Percentiles rank a stretch among this genome's conserved stretches.
These are phyloP conservation scores for Drosophila buzzatii DNA, from an alignment of 2,888 invertebrate species.

Conservation along the genomic window DNA sequence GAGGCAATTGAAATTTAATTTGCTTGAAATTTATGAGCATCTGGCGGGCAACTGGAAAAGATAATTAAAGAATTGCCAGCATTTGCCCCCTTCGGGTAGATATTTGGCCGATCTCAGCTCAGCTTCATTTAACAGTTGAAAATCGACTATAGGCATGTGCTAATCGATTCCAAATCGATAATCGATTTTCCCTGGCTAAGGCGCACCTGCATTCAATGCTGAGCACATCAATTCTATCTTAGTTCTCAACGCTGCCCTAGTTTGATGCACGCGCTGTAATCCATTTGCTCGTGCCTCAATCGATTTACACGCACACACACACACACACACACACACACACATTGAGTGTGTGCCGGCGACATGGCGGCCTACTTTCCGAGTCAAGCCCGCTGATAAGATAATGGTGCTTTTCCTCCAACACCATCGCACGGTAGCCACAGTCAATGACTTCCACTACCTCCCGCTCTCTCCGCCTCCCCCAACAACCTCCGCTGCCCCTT, in stretches of 20 bases:
- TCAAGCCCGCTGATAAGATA: constrained; percentile 72
- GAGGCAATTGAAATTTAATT: constrained; percentile 55
- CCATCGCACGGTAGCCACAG: constrained; percentile 24
- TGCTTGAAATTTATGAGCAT: constrained; percentile 45
- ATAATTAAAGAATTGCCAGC: neutral
- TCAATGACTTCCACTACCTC: constrained; percentile 58
- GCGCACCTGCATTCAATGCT: constrained; percentile 30
- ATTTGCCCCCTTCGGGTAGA: neutral
- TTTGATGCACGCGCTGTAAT: constrained; percentile 42
- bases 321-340: constrained; percentile 11
- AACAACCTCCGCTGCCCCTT: neutral
- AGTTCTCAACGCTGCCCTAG: constrained; percentile 37
- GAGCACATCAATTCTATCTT: constrained; percentile 33
- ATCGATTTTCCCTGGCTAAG: constrained; percentile 12
- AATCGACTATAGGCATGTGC: neutral
- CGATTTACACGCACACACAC: constrained; percentile 58
- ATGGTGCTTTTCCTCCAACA: constrained; percentile 72
- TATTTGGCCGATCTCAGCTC: neutral
- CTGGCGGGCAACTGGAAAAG: constrained; percentile 27
- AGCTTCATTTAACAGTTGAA: constrained; percentile 26
- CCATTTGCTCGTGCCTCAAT: constrained; percentile 66
- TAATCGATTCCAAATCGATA: constrained; percentile 23
- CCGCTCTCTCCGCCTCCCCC: neutral
- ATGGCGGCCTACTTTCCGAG: constrained; percentile 66
- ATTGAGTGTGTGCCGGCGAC: constrained; percentile 27